A percentile compares a stretch with the other conserved stretches of the same genome.
Conservation (phyloP, 2,797 vertebrate genomes). For the Natrix natrix region DNA sequence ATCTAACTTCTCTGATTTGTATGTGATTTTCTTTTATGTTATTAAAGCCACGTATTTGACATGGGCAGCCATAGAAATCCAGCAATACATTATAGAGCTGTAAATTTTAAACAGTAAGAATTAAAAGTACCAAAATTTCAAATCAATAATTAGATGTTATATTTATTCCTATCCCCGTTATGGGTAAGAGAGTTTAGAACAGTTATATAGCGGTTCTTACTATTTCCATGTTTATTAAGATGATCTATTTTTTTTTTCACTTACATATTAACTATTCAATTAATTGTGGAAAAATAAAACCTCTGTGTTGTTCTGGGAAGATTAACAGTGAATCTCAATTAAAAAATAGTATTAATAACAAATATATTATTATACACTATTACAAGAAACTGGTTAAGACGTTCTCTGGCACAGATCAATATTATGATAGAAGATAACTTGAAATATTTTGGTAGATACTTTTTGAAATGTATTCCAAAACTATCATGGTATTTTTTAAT, state of each 20-base stretch:
- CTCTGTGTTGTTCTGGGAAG: background rate
- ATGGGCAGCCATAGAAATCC: background rate
- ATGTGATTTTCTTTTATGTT: background rate
- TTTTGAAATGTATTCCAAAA: slow-evolving; percentile 22
- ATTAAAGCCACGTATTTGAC: background rate
- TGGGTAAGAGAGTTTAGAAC: background rate
- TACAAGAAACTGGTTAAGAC: background rate
- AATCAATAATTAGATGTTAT: background rate
- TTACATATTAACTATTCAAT: background rate
- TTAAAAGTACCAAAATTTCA: background rate
- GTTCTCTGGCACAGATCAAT: slow-evolving; percentile 29
- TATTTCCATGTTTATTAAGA: background rate
- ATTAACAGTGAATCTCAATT: slow-evolving; percentile 18
- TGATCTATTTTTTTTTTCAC: slow-evolving; percentile 6
- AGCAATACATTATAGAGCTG: background rate
- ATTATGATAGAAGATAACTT: background rate
- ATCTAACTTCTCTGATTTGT: background rate
- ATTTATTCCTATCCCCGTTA: background rate
- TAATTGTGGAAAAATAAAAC: background rate
- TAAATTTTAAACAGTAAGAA: background rate
- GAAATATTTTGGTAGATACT: background rate
- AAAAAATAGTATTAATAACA: background rate
- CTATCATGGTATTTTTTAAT: background rate
- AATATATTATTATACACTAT: background rate
- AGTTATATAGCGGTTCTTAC: background rate